A percentile compares a stretch with the other conserved stretches of the same genome.
phyloP scores from a whole-genome alignment of 2,113 vertebrate species.

The Bubo bubo region DNA sequence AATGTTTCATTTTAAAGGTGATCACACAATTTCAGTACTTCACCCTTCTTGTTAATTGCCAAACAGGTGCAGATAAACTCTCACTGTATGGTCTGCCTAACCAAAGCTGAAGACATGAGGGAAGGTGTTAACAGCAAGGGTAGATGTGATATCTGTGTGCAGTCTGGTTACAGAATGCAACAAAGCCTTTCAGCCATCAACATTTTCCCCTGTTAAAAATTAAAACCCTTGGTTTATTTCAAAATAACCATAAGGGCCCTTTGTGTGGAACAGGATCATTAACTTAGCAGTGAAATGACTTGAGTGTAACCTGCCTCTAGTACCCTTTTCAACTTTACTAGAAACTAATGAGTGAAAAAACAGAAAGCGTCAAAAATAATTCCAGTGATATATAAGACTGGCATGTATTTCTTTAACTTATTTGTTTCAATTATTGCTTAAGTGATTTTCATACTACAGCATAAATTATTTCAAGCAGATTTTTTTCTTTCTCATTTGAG shows the following conservation, averaged over 20 bases:
- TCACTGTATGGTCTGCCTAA: not conserved
- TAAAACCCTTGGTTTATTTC: not conserved
- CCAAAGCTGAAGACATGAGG: not conserved
- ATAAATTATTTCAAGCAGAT: not conserved
- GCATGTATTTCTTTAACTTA: not conserved
- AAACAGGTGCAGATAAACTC: not conserved
- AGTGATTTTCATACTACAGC: not conserved
- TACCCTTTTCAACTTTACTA: not conserved
- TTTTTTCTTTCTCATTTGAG: slow-evolving; percentile 32
- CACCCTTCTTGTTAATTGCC: not conserved
- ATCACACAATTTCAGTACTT: not conserved
- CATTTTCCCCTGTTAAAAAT: not conserved
- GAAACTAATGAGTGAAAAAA: slow-evolving; percentile 4
- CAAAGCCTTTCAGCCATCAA: not conserved
- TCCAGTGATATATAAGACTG: not conserved
- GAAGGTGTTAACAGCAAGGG: not conserved
- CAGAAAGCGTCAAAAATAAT: slow-evolving; percentile 17
- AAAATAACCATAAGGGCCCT: not conserved
- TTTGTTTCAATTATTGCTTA: slow-evolving; percentile 20
- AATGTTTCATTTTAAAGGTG: not conserved
- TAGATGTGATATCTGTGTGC: not conserved
- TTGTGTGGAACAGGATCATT: not conserved
- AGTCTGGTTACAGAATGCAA: not conserved
- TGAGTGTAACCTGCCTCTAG: not conserved
- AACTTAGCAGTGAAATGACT: not conserved